phyloP scores from a whole-genome alignment of 2,797 vertebrate genomes.

The Lophotriccus pileatus region DNA sequence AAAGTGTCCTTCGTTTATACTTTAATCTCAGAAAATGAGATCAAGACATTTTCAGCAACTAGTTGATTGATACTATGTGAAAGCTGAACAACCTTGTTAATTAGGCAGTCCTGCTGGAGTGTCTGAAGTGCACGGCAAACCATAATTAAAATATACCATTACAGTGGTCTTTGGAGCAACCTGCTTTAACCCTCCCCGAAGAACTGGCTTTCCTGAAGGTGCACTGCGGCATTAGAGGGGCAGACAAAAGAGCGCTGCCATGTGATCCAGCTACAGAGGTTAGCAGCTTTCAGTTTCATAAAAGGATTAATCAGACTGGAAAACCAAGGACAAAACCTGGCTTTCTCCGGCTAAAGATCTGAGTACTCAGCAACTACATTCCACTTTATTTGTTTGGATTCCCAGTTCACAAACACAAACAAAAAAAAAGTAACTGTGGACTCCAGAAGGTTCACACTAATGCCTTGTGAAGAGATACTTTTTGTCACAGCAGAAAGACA shows the following conservation, averaged over 20 bases:
- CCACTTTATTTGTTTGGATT: conserved; percentile 30
- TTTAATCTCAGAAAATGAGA: conserved; percentile 74
- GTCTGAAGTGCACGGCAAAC: conserved; percentile 15
- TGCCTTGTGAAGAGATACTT: conserved; percentile 45
- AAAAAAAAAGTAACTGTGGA: background rate
- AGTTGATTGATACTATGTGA: conserved; percentile 67
- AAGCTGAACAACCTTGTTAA: conserved; percentile 69
- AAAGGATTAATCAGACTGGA: conserved; percentile 85
- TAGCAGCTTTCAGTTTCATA: conserved; percentile 77
- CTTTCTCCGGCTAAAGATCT: conserved; percentile 63
- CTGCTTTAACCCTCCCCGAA: conserved; percentile 2
- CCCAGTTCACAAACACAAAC: conserved; percentile 18
- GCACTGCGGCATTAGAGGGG: background rate
- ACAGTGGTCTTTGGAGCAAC: conserved; percentile 28
- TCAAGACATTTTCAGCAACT: conserved; percentile 67
- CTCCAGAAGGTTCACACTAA: background rate
- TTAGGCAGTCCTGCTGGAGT: conserved; percentile 44
- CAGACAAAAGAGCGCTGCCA: conserved; percentile 70
- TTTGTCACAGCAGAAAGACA: conserved; percentile 45
- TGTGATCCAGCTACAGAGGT: conserved; percentile 79
- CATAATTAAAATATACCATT: conserved; percentile 62
- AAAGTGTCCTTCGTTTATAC: conserved; percentile 67
- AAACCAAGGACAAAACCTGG: conserved; percentile 77
- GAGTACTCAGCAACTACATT: conserved; percentile 45
- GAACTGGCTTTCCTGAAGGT: conserved; percentile 51